These are phyloP conservation scores for Sinopyrophorus schimmeli DNA, from an alignment of 2,888 invertebrate species.

Conservation along the genomic window DNA sequence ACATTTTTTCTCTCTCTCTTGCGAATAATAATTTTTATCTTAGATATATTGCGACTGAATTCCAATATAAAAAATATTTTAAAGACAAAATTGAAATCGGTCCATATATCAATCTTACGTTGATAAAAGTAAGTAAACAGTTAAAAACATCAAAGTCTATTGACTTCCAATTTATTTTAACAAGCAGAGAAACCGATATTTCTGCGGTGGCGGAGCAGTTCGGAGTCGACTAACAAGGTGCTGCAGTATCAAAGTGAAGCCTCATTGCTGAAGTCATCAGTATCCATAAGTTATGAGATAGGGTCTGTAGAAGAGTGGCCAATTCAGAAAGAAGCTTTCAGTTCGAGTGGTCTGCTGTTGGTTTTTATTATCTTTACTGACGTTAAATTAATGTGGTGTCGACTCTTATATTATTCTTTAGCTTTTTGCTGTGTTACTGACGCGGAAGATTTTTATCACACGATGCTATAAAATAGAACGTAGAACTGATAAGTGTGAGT, in stretches of 20 bases:
- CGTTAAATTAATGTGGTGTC: slow-evolving; percentile 50
- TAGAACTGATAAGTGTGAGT: slow-evolving; percentile 18
- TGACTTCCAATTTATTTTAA: slow-evolving; percentile 56
- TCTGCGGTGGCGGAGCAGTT: slow-evolving; percentile 24
- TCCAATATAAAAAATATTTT: too few relatives aligned
- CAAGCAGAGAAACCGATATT: slow-evolving; percentile 44
- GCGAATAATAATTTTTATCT: too few relatives aligned
- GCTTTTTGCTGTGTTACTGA: slow-evolving; percentile 43
- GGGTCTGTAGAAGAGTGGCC: slow-evolving; percentile 48
- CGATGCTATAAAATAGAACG: slow-evolving; percentile 24
- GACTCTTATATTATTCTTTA: slow-evolving; percentile 44
- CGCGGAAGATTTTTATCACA: slow-evolving; percentile 45
- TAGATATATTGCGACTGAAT: too few relatives aligned
- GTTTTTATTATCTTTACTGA: slow-evolving; percentile 51
- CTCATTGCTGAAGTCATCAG: slow-evolving; percentile 76
- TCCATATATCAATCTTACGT: slow-evolving; percentile 5
- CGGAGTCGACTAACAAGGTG: slow-evolving; percentile 50
- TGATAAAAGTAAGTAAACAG: slow-evolving; percentile 38
- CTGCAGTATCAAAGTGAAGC: slow-evolving; percentile 44
- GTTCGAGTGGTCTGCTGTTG: slow-evolving; percentile 46
- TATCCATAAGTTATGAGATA: slow-evolving; percentile 75
- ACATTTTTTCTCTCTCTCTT: too few relatives aligned
- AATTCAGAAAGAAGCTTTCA: slow-evolving; percentile 48
- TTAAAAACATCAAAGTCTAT: slow-evolving; percentile 52
- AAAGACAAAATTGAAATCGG: too few relatives aligned